A percentile compares a stretch with the other conserved stretches of the same genome.
phyloP scores from a whole-genome alignment of 1,140 invertebrate species.

The Musca domestica region DNA sequence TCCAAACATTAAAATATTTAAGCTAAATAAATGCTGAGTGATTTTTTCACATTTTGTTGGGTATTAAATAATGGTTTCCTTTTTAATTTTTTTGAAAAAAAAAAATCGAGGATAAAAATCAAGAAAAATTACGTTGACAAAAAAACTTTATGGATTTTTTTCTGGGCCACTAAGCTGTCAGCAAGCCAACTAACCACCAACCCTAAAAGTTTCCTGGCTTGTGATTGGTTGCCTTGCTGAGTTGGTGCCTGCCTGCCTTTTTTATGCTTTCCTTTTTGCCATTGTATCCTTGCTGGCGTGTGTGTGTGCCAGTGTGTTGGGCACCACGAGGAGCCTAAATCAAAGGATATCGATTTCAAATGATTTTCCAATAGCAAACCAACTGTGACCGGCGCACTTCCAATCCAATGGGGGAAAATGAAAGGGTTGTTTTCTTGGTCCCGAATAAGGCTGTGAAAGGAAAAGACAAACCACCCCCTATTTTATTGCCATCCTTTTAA shows the following conservation, averaged over 20 bases:
- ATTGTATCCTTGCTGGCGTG: not conserved
- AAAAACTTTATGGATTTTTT: not conserved
- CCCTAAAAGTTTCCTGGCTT: not conserved
- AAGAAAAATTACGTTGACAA: not conserved
- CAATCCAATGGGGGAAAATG: too few relatives aligned
- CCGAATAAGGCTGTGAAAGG: too few relatives aligned
- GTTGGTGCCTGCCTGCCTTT: not conserved
- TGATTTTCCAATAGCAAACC: not conserved
- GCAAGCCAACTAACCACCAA: constrained; percentile 1
- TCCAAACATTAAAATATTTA: constrained; percentile 22
- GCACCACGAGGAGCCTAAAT: not conserved
- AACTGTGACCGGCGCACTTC: too few relatives aligned
- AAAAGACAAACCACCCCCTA: too few relatives aligned
- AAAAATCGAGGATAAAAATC: constrained; percentile 10
- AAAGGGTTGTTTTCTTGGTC: too few relatives aligned
- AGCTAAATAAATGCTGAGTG: constrained; percentile 10
- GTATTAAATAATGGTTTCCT: constrained; percentile 1
- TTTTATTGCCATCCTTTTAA: too few relatives aligned
- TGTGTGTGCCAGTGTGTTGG: not conserved
- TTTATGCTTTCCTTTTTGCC: too few relatives aligned
- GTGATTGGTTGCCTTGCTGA: not conserved
- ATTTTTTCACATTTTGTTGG: not conserved
- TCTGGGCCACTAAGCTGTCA: not conserved
- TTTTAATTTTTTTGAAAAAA: not conserved
- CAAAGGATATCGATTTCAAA: constrained; percentile 19